phyloP scores from a whole-genome alignment of 1,140 invertebrate genomes.

The Nixonia krombeini region DNA sequence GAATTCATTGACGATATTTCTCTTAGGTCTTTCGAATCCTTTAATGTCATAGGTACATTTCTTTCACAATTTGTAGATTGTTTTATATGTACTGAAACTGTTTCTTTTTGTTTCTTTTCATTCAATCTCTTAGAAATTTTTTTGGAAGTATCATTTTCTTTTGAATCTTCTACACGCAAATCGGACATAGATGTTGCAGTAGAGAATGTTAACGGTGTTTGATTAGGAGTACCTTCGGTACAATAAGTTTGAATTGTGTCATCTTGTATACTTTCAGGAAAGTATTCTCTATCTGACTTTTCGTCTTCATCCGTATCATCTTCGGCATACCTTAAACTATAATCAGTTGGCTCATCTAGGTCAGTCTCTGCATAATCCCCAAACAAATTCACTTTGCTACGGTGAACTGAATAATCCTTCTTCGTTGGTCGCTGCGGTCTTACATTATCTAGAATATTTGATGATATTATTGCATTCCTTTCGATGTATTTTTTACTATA shows the following conservation, averaged over 20 bases:
- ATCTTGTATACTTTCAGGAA: constrained; percentile 72
- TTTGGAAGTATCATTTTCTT: constrained; percentile 49
- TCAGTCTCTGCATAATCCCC: constrained; percentile 85
- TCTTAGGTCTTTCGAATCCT: constrained; percentile 32
- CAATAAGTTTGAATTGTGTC: constrained; percentile 94
- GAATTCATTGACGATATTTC: constrained; percentile 58
- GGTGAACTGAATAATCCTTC: constrained; percentile 47
- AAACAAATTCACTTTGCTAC: constrained; percentile 56
- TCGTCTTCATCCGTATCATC: constrained; percentile 79
- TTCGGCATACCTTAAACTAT: constrained; percentile 84
- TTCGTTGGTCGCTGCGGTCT: constrained; percentile 29
- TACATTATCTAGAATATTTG: constrained; percentile 28
- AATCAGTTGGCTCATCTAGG: constrained; percentile 85
- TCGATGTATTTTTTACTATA: constrained; percentile 64
- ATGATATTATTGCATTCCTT: constrained; percentile 31
- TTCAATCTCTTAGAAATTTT: constrained; percentile 47
- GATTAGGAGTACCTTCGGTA: constrained; percentile 93
- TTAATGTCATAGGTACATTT: constrained; percentile 9
- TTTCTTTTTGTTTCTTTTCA: constrained; percentile 31
- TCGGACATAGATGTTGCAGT: constrained; percentile 94
- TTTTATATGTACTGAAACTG: constrained; percentile 12
- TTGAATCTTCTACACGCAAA: constrained; percentile 74
- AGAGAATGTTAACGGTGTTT: constrained; percentile 90
- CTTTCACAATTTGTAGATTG: constrained; percentile 6
- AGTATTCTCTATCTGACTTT: constrained; percentile 69